Evolutionary conservation across 2,888 invertebrate species (phyloP).

Genomic region (Hypomecis punctinalis): DNA sequence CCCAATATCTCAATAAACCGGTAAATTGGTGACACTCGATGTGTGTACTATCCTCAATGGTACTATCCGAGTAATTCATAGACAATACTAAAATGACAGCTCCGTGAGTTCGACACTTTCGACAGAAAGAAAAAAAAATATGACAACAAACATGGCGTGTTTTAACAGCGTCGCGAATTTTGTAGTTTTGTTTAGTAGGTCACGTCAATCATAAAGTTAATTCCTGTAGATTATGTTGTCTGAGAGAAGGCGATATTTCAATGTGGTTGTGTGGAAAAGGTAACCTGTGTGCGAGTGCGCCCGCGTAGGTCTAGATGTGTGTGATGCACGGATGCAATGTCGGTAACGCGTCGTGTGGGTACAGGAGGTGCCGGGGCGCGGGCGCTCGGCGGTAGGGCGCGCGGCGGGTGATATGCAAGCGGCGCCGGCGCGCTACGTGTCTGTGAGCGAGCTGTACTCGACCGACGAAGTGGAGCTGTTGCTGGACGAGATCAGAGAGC

Average conservation of each 20-base stretch:
- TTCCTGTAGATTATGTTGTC: conserved; percentile 62
- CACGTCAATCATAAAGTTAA: conserved; percentile 45
- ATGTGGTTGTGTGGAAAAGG: conserved; percentile 66
- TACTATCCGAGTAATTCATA: too few relatives aligned
- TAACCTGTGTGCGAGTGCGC: conserved; percentile 43
- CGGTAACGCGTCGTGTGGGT: conserved; percentile 43
- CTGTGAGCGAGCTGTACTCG: conserved; percentile 83
- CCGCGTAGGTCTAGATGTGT: conserved; percentile 17
- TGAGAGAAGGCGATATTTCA: conserved; percentile 56
- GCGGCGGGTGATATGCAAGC: conserved; percentile 79
- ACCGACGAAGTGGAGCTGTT: conserved; percentile 84
- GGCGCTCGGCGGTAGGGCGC: conserved; percentile 68
- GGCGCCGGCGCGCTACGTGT: conserved; percentile 83
- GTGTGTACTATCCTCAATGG: too few relatives aligned
- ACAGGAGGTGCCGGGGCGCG: conserved; percentile 69
- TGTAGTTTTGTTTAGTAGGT: conserved; percentile 64
- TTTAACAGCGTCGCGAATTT: conserved; percentile 56
- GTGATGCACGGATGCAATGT: conserved; percentile 26
- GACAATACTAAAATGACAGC: background rate
- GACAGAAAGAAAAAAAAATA: conserved; percentile 51
- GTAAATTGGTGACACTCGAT: too few relatives aligned
- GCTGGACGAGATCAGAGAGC: conserved; percentile 82
- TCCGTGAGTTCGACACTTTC: background rate
- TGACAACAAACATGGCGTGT: conserved; percentile 82
- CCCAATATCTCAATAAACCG: too few relatives aligned